A percentile compares a stretch with the other conserved stretches of the same genome.
phyloP scores from a whole-genome alignment of 2,113 vertebrate genomes.

The Naja naja region DNA sequence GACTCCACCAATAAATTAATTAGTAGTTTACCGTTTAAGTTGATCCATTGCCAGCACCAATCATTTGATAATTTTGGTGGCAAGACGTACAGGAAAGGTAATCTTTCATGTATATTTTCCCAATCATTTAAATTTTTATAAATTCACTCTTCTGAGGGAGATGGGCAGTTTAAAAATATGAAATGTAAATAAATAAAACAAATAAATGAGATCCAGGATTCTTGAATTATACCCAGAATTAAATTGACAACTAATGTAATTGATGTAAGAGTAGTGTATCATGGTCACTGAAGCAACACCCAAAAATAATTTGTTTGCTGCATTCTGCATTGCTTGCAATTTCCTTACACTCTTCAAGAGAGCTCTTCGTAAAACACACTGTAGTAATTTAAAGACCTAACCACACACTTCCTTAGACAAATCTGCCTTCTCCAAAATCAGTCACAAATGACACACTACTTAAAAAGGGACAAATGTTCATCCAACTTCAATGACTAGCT shows the following conservation, averaged over 20 bases:
- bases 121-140: neutral
- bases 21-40: neutral
- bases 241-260: neutral
- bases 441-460: neutral
- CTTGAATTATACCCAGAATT: neutral
- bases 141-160: neutral
- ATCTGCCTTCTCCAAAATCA: neutral
- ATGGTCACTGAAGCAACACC: neutral
- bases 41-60: neutral
- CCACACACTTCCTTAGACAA: neutral
- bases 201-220: neutral
- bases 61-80: neutral
- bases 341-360: neutral
- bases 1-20: neutral
- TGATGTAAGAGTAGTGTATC: neutral
- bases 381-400: neutral
- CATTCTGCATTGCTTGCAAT: neutral
- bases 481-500: neutral
- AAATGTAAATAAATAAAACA: neutral
- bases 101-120: neutral
- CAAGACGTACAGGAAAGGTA: neutral
- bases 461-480: neutral
- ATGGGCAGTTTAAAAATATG: neutral
- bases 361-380: neutral
- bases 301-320: neutral